Evolutionary conservation across 2,113 vertebrate genomes (phyloP).

Genomic region (Dromiciops gliroides): DNA sequence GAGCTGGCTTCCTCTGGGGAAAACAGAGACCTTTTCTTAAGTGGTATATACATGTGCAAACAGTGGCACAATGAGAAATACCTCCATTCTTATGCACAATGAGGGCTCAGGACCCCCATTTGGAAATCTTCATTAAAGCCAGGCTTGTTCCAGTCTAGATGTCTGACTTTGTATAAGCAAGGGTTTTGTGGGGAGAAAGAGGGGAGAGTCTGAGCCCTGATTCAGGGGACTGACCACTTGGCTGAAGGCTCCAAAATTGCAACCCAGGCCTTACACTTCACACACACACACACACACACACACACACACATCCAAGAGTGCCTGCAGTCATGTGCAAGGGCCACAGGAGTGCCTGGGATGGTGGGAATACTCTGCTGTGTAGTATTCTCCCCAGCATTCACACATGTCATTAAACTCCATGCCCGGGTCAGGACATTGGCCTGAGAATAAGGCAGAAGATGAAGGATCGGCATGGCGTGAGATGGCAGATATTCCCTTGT

Average conservation of each 20-base stretch:
- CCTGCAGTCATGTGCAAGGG: background rate
- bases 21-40: background rate
- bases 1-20: background rate
- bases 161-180: background rate
- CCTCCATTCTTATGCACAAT: background rate
- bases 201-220: background rate
- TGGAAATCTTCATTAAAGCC: background rate
- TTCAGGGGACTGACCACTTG: background rate
- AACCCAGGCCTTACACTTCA: background rate
- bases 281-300: background rate
- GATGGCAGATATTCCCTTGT: background rate
- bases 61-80: background rate
- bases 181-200: background rate
- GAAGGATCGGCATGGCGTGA: background rate
- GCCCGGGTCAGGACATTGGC: background rate
- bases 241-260: background rate
- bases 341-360: background rate
- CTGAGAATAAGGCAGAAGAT: background rate
- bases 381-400: background rate
- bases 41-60: background rate
- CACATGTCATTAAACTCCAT: background rate
- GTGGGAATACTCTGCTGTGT: background rate
- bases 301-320: background rate
- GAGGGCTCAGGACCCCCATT: background rate
- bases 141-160: background rate